These are phyloP conservation scores for Tauraco erythrolophus DNA, from an alignment of 2,113 vertebrate species.

Conservation along the genomic window DNA sequence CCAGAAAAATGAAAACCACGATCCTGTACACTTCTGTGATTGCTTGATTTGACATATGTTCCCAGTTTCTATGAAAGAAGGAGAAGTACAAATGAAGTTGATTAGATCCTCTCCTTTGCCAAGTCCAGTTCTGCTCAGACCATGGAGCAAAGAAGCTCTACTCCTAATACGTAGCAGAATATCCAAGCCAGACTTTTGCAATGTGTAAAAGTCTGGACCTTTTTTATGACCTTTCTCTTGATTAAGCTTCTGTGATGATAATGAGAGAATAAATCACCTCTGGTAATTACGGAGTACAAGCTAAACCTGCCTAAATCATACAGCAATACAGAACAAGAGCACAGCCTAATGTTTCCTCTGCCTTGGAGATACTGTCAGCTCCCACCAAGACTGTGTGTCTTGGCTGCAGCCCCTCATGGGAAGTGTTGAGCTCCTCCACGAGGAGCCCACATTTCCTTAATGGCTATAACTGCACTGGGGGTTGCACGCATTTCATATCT, in stretches of 20 bases:
- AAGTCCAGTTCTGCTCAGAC: background rate
- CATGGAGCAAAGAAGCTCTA: background rate
- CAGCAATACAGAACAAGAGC: background rate
- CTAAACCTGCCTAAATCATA: background rate
- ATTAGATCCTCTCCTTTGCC: background rate
- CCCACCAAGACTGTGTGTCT: background rate
- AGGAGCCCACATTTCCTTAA: background rate
- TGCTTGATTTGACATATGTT: constrained; percentile 24
- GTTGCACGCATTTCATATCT: background rate
- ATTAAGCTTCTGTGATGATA: constrained; percentile 36
- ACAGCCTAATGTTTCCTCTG: background rate
- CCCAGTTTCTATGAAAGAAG: background rate
- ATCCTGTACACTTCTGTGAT: background rate
- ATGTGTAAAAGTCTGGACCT: background rate
- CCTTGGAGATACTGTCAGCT: background rate
- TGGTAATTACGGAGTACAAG: background rate
- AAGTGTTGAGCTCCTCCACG: background rate
- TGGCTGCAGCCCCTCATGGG: background rate
- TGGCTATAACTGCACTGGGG: background rate
- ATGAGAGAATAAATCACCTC: background rate
- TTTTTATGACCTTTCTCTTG: background rate
- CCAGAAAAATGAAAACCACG: constrained; percentile 18
- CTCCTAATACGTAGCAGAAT: background rate
- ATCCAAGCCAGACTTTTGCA: background rate
- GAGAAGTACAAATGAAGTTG: constrained; percentile 30